Evolutionary conservation across 2,888 invertebrate species (phyloP).

Genomic region (Meteorus cinctellus): DNA sequence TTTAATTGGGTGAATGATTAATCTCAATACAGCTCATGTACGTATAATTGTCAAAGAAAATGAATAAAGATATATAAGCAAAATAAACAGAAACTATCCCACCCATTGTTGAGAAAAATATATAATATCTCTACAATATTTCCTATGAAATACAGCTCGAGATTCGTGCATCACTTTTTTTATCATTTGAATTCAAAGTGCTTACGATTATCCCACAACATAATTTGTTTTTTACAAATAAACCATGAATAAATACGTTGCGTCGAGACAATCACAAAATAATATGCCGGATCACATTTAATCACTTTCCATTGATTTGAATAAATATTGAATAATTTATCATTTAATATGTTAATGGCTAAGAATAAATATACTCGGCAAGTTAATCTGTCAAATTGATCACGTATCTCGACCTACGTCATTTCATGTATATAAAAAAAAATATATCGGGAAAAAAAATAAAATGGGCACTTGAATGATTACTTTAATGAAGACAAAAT

Average conservation of each 20-base stretch:
- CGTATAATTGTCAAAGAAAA: background rate
- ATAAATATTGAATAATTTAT: too few species aligned
- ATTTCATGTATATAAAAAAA: too few species aligned
- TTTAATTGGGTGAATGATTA: slow-evolving; percentile 26
- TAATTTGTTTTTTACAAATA: background rate
- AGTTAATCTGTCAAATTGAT: too few species aligned
- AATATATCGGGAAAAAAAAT: background rate
- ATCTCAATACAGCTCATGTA: background rate
- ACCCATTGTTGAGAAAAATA: background rate
- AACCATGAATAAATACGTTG: background rate
- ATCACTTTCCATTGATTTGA: background rate
- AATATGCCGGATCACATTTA: background rate
- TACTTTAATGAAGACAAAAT: background rate
- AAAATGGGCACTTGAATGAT: background rate
- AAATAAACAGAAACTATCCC: background rate
- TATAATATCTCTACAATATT: background rate
- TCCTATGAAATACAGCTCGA: background rate
- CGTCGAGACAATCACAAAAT: slow-evolving; percentile 3
- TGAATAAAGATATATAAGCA: slow-evolving; percentile 9
- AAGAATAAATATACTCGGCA: too few species aligned
- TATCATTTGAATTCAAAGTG: background rate
- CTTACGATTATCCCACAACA: background rate
- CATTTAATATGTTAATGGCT: too few species aligned
- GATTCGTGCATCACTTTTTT: background rate
- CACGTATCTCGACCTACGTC: too few species aligned